Conservation (phyloP, 30 jellyfish, hydroid and myxozoan genomes). For the Clytia hemisphaerica region DNA sequence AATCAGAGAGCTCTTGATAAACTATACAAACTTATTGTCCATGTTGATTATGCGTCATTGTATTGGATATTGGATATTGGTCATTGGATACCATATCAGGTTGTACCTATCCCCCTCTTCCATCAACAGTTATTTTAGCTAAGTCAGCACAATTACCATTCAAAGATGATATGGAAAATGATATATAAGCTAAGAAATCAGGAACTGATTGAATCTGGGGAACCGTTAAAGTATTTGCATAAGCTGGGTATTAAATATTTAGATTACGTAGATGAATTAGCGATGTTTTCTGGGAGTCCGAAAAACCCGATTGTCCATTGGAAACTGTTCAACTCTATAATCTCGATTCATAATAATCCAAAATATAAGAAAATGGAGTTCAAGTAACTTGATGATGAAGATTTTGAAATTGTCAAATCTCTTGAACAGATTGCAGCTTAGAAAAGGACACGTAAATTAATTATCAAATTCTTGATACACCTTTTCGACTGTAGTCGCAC, state of each 20-base stretch:
- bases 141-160: constrained; percentile 41
- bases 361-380: not conserved
- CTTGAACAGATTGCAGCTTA: too few species aligned
- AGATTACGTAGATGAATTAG: constrained; percentile 10
- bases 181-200: not conserved
- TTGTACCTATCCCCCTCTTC: constrained; percentile 53
- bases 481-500: too few species aligned
- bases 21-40: constrained; percentile 70
- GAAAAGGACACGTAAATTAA: too few species aligned
- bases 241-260: not conserved
- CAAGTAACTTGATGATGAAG: not conserved
- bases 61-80: too few species aligned
- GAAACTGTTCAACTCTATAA: too few species aligned
- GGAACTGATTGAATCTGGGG: not conserved
- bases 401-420: too few species aligned
- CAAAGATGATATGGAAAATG: constrained; percentile 37
- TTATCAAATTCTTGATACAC: too few species aligned
- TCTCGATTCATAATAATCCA: too few species aligned
- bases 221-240: constrained; percentile 6
- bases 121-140: constrained; percentile 41
- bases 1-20: constrained; percentile 36
- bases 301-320: not conserved
- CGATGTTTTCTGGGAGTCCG: constrained; percentile 8
- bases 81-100: constrained; percentile 40
- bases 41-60: constrained; percentile 53